phyloP scores from a whole-genome alignment of 2,113 vertebrate genomes.

The Hypocryptadius cinnamomeus region DNA sequence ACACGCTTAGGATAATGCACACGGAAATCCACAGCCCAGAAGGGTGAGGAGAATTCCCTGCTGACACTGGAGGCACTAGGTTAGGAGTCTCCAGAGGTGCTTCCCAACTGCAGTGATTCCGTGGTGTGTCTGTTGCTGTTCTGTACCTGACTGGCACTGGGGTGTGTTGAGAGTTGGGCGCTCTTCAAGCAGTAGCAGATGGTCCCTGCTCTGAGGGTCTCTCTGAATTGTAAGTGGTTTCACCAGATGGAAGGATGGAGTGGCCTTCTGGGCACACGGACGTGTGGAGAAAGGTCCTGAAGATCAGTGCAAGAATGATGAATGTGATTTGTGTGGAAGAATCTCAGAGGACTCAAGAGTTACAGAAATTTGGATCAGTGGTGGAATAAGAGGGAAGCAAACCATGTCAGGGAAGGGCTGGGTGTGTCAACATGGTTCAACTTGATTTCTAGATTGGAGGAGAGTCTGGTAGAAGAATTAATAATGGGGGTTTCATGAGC shows the following conservation, averaged over 20 bases:
- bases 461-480: not conserved
- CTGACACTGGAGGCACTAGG: not conserved
- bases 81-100: not conserved
- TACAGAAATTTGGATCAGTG: not conserved
- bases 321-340: not conserved
- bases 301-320: not conserved
- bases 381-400: not conserved
- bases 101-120: not conserved
- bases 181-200: not conserved
- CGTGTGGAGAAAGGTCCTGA: not conserved
- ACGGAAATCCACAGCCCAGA: not conserved
- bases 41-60: not conserved
- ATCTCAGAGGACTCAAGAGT: not conserved
- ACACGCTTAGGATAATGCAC: accelerated
- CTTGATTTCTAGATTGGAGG: not conserved
- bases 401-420: not conserved
- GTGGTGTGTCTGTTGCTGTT: not conserved
- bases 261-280: not conserved
- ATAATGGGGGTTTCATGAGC: not conserved
- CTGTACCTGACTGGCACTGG: not conserved
- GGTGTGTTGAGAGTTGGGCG: not conserved
- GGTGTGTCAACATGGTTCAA: not conserved
- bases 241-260: not conserved
- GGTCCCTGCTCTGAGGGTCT: not conserved
- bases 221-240: not conserved